Conservation (phyloP, 2,113 vertebrate species). For the Xyrauchen texanus region DNA sequence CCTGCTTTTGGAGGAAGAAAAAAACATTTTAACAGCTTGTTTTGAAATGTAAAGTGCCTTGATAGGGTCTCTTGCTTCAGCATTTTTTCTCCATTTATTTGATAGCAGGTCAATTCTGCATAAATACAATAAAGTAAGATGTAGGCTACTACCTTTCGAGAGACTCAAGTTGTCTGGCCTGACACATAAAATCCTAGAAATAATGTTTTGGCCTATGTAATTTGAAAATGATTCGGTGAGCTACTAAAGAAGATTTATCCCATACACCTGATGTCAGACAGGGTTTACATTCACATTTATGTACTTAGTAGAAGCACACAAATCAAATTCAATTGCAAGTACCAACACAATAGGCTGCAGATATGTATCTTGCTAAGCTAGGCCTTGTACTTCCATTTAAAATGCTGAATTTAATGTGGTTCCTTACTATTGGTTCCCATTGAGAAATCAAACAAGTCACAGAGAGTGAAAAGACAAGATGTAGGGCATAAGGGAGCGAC, state of each 20-base stretch:
- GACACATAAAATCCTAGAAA: no score
- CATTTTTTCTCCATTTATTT: constrained; percentile 6
- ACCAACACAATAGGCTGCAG: constrained; percentile 6
- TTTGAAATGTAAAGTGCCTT: constrained; percentile 9
- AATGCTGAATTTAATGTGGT: constrained; percentile 30
- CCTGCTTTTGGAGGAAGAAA: background rate
- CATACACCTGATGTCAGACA: no score
- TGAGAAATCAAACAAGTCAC: constrained; percentile 25
- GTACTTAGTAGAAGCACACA: constrained; percentile 16
- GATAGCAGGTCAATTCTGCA: constrained; percentile 15
- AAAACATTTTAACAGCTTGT: background rate
- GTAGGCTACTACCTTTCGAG: background rate
- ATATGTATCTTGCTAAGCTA: constrained; percentile 26
- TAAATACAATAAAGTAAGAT: background rate
- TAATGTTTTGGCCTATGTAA: no score
- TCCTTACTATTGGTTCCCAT: background rate
- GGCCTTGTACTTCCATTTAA: constrained; percentile 18
- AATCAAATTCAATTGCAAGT: constrained; percentile 19
- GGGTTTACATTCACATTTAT: background rate
- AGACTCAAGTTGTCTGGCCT: background rate
- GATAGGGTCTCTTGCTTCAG: background rate
- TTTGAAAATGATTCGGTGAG: no score
- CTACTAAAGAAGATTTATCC: no score
- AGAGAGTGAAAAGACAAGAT: constrained; percentile 14
- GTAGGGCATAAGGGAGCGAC: constrained; percentile 26